Conservation (phyloP, 2,888 invertebrate species). For the Drosophila mimica region DNA sequence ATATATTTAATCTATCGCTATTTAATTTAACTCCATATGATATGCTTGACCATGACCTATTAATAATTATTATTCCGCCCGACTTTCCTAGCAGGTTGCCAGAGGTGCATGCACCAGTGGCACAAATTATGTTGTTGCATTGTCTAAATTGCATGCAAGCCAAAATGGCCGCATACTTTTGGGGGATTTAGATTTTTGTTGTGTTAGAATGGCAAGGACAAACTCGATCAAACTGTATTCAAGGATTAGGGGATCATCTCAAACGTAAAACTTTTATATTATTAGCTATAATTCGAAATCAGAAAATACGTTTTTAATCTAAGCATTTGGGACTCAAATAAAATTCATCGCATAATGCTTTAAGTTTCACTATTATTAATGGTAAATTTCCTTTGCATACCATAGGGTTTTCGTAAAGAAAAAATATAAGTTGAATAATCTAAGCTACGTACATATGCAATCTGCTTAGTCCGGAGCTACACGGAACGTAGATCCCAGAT, state of each 20-base stretch:
- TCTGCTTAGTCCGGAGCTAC: too few relatives aligned
- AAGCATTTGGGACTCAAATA: neutral
- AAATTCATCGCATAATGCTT: neutral
- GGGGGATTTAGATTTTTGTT: neutral
- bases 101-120: neutral
- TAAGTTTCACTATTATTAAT: neutral
- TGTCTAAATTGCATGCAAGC: neutral
- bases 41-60: too few relatives aligned
- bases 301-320: neutral
- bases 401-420: neutral
- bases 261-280: neutral
- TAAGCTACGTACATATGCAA: too few relatives aligned
- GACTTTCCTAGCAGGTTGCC: neutral
- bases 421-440: neutral
- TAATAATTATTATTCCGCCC: neutral
- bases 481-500: neutral
- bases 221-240: neutral
- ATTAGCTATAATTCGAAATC: neutral
- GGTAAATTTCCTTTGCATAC: neutral
- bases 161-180: neutral
- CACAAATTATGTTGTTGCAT: neutral
- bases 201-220: neutral
- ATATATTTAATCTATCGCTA: slow-evolving; percentile 14
- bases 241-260: neutral
- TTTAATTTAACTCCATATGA: neutral